A percentile compares a stretch with the other conserved stretches of the same genome.
Evolutionary conservation across 2,888 invertebrate genomes (phyloP).

Genomic region (Odontomyia ornata): DNA sequence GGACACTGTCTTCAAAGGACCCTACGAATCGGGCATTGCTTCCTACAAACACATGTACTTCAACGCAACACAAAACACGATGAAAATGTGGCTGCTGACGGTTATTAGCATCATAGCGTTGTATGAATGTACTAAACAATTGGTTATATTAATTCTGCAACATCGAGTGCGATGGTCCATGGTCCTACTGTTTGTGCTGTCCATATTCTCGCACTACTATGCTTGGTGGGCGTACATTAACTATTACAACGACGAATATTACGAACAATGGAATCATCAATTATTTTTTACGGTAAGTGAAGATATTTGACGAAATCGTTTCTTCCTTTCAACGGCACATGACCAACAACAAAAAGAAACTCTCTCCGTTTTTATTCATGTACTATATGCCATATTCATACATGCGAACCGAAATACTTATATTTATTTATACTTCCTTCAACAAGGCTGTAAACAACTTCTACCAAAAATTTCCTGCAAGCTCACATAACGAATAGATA

Average conservation of each 20-base stretch:
- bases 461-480: too few relatives aligned
- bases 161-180: slow-evolving; percentile 69
- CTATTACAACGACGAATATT: slow-evolving; percentile 77
- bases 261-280: slow-evolving; percentile 76
- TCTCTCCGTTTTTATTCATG: too few relatives aligned
- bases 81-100: slow-evolving; percentile 73
- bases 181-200: slow-evolving; percentile 70
- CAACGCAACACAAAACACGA: slow-evolving; percentile 71
- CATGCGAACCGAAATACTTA: too few relatives aligned
- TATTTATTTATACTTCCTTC: too few relatives aligned
- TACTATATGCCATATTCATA: too few relatives aligned
- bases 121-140: slow-evolving; percentile 71
- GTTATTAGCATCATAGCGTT: slow-evolving; percentile 69
- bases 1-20: slow-evolving; percentile 80
- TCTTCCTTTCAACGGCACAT: too few relatives aligned
- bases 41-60: slow-evolving; percentile 77
- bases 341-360: too few relatives aligned
- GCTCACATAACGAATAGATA: background rate
- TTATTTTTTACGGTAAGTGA: slow-evolving; percentile 68
- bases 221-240: slow-evolving; percentile 77
- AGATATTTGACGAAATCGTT: too few relatives aligned
- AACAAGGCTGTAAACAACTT: too few relatives aligned
- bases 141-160: slow-evolving; percentile 66
- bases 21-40: slow-evolving; percentile 75
- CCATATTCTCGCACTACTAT: slow-evolving; percentile 75